Base-by-base conservation (phyloP, 2,888 invertebrate genomes). In the Galerucella calmariensis region DNA sequence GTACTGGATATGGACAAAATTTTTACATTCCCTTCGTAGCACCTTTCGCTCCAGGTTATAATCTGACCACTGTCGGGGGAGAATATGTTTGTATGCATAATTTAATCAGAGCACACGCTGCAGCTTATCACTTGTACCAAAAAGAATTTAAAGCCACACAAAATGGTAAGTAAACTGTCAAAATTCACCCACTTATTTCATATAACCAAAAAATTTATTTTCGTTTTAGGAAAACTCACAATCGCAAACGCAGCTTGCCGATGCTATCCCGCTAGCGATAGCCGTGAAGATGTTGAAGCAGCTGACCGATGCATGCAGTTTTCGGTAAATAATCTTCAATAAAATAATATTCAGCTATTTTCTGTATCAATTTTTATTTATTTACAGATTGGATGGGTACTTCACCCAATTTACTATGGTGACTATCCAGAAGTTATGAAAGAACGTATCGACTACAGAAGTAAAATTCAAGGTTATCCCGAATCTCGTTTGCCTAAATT, bases 371-470 rank as follows among this genome's bases (percentile, higher is more conserved):
- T 4, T 27, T 27, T 14, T 20, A 41, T 24, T 69, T 44, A 35
- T 63, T 9, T 76, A 35, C 58, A 81, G 81, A 71, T 75, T 48
- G 81, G 81, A 44, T 75, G 76, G 77, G 78, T 70, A 44, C 79
- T 76, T 12, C 75, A 93, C 84, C 92, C 94, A 1, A 91, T 94
- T 56, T 91, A 91, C 83, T 81, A 85, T 0, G 93, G 93, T 0
- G 91, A 93, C 85, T 94, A 93, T 83, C 93, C 94, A 0, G 84
- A 88, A 61, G 82, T 91, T 0, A 92, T 94, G 92, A 90, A 91
- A 69, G 85, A 88, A 24, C 86, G 89, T 4, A 88, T 94, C 12
- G 89, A 87, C 61, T 86, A 88, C 2, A 88, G 90, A 62, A 94
- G 93, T 75, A 87, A 85, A 66, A 85, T 85, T 14, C 91, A 93